These are phyloP conservation scores for Stenoptilia bipunctidactyla DNA, from an alignment of 2,888 invertebrate species.

Conservation along the genomic window DNA sequence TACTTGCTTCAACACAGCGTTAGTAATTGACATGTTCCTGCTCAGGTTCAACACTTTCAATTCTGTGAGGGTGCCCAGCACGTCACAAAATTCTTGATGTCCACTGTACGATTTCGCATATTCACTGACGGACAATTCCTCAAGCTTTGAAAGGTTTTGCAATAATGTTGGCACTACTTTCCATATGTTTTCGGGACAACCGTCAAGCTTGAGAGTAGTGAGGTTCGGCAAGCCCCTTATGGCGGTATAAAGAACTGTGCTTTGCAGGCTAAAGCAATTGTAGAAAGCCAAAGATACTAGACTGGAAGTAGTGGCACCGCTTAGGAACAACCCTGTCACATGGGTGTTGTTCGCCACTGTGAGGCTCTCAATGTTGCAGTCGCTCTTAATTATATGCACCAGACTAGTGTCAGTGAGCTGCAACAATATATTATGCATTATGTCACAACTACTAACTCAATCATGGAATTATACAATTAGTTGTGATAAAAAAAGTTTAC, in stretches of 20 bases:
- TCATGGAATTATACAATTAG: neutral
- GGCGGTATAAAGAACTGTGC: constrained; percentile 42
- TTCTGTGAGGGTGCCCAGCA: constrained; percentile 45
- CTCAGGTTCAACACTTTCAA: constrained; percentile 53
- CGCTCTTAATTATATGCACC: constrained; percentile 44
- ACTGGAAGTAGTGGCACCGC: constrained; percentile 31
- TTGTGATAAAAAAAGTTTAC: neutral
- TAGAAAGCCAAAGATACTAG: constrained; percentile 41
- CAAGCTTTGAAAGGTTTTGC: constrained; percentile 37
- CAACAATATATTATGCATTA: constrained; percentile 14
- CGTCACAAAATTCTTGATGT: constrained; percentile 40
- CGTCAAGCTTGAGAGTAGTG: constrained; percentile 41
- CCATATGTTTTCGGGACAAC: constrained; percentile 47
- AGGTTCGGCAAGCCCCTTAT: constrained; percentile 36
- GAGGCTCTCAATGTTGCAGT: constrained; percentile 40
- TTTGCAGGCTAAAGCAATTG: constrained; percentile 57
- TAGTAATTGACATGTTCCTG: constrained; percentile 56
- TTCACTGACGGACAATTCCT: constrained; percentile 49
- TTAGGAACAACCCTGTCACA: constrained; percentile 52
- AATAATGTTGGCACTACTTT: constrained; percentile 46
- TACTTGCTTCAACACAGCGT: constrained; percentile 61
- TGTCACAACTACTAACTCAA: constrained; percentile 4
- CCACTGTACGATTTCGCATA: constrained; percentile 32
- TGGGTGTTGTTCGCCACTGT: constrained; percentile 49
- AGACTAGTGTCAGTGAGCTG: constrained; percentile 56